Conservation (phyloP, 2,113 vertebrate species). For the Herpailurus yagouaroundi region DNA sequence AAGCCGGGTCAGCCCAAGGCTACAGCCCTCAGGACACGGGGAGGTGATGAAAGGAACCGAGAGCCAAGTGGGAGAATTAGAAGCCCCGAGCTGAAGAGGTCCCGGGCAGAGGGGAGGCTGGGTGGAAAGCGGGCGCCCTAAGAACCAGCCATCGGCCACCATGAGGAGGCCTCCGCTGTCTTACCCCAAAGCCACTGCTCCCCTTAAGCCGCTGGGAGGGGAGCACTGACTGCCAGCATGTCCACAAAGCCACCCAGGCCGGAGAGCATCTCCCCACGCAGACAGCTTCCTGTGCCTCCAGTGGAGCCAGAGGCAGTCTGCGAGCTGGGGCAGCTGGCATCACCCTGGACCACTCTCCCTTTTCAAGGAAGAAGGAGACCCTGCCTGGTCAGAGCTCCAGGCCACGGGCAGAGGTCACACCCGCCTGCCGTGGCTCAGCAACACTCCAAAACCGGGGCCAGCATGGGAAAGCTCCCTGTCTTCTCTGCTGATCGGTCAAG, state of each 20-base stretch:
- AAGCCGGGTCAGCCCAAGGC: neutral
- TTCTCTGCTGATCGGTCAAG: neutral
- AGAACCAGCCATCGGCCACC: neutral
- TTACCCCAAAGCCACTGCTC: neutral
- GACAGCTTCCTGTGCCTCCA: neutral
- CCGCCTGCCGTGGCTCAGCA: neutral
- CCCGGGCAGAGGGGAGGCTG: neutral
- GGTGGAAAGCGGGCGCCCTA: rapidly evolving
- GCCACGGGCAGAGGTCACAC: neutral
- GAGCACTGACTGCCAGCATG: rapidly evolving
- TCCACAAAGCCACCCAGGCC: neutral
- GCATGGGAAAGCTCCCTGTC: neutral
- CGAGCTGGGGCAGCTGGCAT: rapidly evolving
- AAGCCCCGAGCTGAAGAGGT: neutral
- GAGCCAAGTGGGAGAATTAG: neutral
- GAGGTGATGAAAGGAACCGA: neutral
- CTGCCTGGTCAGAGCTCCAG: neutral
- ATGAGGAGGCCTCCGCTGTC: rapidly evolving
- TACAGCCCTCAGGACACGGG: neutral
- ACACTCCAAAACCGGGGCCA: rapidly evolving
- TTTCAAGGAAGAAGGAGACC: neutral
- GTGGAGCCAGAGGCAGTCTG: rapidly evolving
- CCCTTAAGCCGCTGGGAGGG: rapidly evolving
- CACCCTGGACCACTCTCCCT: neutral
- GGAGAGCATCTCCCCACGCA: neutral